Evolutionary conservation across 2,888 invertebrate genomes (phyloP).

Genomic region (Amblyjoppa proteus): DNA sequence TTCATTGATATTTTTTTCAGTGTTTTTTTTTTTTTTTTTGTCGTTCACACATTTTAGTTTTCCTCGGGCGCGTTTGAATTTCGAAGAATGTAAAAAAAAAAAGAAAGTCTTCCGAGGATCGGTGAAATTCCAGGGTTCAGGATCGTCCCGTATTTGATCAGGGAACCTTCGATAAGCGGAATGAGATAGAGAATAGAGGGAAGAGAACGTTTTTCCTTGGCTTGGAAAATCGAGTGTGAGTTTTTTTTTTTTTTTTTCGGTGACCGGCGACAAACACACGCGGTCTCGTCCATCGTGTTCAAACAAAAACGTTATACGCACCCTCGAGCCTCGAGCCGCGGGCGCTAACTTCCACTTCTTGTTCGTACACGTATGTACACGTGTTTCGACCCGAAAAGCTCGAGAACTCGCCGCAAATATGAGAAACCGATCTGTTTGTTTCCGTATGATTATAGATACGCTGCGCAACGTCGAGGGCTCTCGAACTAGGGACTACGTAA

Average conservation of each 20-base stretch:
- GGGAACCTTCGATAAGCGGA: slow-evolving; percentile 56
- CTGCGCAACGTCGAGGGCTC: neutral
- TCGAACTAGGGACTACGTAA: slow-evolving; percentile 35
- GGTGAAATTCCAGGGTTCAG: neutral
- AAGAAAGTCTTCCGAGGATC: slow-evolving; percentile 21
- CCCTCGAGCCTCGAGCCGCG: slow-evolving; percentile 58
- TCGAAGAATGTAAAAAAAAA: neutral
- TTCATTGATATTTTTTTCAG: no score
- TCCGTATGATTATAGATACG: slow-evolving; percentile 72
- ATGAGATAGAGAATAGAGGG: neutral
- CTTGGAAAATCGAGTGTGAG: slow-evolving; percentile 50
- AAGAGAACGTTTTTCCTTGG: slow-evolving; percentile 29
- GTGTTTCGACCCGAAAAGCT: slow-evolving; percentile 69
- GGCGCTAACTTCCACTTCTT: slow-evolving; percentile 42
- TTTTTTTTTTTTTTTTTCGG: slow-evolving; percentile 65
- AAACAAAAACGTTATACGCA: slow-evolving; percentile 55
- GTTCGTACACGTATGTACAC: slow-evolving; percentile 69
- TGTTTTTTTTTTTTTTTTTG: slow-evolving; percentile 17
- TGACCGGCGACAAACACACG: slow-evolving; percentile 63
- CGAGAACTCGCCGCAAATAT: slow-evolving; percentile 68
- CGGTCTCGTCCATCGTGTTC: slow-evolving; percentile 54
- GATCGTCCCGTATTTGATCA: slow-evolving; percentile 23
- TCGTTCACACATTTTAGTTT: neutral
- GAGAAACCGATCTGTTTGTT: slow-evolving; percentile 77
- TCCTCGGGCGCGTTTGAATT: neutral